Evolutionary conservation across 2,888 invertebrate genomes (phyloP).

Genomic region (Galeopsomyia nigrocyanea): DNA sequence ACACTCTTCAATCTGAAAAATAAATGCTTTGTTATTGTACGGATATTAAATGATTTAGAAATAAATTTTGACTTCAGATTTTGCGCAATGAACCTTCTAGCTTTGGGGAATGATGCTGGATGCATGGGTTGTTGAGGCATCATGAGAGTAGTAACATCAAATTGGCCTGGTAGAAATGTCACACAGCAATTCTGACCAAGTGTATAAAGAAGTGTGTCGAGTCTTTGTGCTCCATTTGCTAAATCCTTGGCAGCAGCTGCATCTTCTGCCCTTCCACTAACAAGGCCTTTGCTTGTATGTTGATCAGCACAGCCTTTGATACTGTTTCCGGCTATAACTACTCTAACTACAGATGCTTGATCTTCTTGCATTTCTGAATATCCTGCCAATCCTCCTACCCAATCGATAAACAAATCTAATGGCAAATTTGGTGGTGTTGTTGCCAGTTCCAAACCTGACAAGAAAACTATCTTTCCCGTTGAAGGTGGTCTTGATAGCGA

Average conservation of each 20-base stretch:
- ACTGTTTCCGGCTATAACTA: constrained; percentile 79
- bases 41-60: background rate
- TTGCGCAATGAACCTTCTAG: constrained; percentile 52
- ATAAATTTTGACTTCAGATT: background rate
- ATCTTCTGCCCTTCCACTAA: constrained; percentile 53
- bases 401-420: constrained; percentile 83
- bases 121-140: constrained; percentile 95
- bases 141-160: constrained; percentile 90
- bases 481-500: constrained; percentile 35
- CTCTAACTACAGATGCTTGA: constrained; percentile 78
- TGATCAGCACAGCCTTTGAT: constrained; percentile 52
- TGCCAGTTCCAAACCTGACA: constrained; percentile 84
- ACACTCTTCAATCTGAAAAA: constrained; percentile 77
- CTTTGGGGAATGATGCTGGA: constrained; percentile 72
- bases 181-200: constrained; percentile 69
- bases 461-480: constrained; percentile 62
- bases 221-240: constrained; percentile 48
- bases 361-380: constrained; percentile 74
- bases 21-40: constrained; percentile 1
- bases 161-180: constrained; percentile 94
- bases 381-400: constrained; percentile 85
- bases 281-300: constrained; percentile 49
- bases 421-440: constrained; percentile 76
- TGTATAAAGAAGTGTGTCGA: constrained; percentile 57
- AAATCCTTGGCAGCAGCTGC: constrained; percentile 54